These are phyloP conservation scores for Pangasius djambal DNA, from an alignment of 2,797 vertebrate species.

Conservation along the genomic window DNA sequence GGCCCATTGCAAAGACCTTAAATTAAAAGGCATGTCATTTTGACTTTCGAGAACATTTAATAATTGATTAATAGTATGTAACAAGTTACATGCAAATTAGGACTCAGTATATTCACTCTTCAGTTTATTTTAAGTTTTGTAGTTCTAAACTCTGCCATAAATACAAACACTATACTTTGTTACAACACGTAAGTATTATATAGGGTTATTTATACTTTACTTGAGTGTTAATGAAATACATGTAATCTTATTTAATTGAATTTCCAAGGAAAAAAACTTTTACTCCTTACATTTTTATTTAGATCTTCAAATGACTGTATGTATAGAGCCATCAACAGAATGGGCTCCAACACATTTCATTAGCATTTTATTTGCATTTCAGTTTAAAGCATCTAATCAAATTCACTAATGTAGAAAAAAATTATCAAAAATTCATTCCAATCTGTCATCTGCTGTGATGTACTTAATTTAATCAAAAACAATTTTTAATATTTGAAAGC, in stretches of 20 bases:
- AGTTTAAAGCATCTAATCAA: neutral
- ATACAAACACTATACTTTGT: neutral
- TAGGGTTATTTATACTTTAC: neutral
- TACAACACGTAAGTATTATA: neutral
- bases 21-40: slow-evolving; percentile 13
- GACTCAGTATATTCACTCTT: neutral
- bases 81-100: neutral
- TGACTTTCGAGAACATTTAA: slow-evolving; percentile 1
- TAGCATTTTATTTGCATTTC: neutral
- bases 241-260: neutral
- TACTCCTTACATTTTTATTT: neutral
- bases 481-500: neutral
- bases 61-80: neutral
- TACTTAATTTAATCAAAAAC: neutral
- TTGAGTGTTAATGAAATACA: neutral
- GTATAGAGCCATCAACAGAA: neutral
- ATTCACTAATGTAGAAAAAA: neutral
- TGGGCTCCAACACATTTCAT: neutral
- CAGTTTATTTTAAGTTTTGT: neutral
- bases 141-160: neutral
- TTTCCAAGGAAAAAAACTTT: neutral
- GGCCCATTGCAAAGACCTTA: slow-evolving; percentile 3
- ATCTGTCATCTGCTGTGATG: neutral
- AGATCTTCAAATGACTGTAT: neutral
- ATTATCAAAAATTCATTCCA: neutral